Evolutionary conservation across 2,797 vertebrate genomes (phyloP), one percentile per base, ranked within the genome.

Genomic region (Hylomyscus alleni): DNA sequence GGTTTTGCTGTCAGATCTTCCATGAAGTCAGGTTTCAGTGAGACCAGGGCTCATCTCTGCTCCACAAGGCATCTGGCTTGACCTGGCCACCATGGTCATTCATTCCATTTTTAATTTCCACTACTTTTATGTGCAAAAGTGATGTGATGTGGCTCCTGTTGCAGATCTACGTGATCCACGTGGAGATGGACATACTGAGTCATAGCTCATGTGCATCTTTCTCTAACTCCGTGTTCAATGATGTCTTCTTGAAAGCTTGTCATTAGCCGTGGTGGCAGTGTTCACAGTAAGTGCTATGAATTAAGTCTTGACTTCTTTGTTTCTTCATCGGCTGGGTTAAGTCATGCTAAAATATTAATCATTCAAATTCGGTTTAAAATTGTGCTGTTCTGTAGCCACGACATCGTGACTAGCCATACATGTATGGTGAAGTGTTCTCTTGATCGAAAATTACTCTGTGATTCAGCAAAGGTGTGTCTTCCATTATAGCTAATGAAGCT

Each of bases 341-440:
- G 40, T 69, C 44, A 19, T 54, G 12, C 13, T 17, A 76, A 89
- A 90, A 44, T 91, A 44, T 62, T 85, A 60, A 75, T 81, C 65
- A 93, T 62, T 86, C 67, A 91, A 76, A 82, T 86, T 37, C 83
- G 93, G 22, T 37, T 93, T 93, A 47, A 60, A 93, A 52, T 62
- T 54, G 24, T 90, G 29, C 72, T 80, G 62, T 50, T 72, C 77
- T 90, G 13, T 75, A 88, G 50, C 17, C 72, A 78, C 44, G 60
- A 58, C 2, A 11, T 69, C 54, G 2, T 94, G 44, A 95, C 29
- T 44, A 78, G 26, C 6, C 40, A 37, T 37, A 1, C 2, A 17
- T 54, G 26, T 10, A 6, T 87, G 44, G 75, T 37, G 34, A 91
- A 67, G 31, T 60, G 90, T 26, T 84, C 22, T 88, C 80, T n/a